These are phyloP conservation scores for Romanomermis culicivorax DNA, from an alignment of 2,888 invertebrate genomes.

Conservation along the genomic window DNA sequence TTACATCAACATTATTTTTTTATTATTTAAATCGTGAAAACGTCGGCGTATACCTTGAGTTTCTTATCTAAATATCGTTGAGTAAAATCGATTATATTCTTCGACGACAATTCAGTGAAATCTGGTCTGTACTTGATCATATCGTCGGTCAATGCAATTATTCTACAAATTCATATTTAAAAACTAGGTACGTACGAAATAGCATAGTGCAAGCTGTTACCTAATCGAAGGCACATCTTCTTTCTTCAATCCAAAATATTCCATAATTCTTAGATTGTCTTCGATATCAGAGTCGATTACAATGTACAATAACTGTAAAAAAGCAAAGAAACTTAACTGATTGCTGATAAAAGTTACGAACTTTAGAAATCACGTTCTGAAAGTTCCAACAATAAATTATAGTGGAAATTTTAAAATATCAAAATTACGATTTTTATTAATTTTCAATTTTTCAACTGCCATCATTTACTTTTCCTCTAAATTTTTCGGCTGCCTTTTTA, in stretches of 20 bases:
- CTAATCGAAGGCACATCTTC: constrained; percentile 40
- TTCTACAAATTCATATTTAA: too few species aligned
- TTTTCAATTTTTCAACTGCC: neutral
- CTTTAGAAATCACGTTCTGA: too few species aligned
- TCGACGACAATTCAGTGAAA: constrained; percentile 42
- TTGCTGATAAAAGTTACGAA: too few species aligned
- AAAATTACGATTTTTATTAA: neutral
- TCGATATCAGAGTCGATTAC: constrained; percentile 81
- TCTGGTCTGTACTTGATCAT: constrained; percentile 91
- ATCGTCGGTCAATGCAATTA: constrained; percentile 83
- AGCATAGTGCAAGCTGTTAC: constrained; percentile 4
- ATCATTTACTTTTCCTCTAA: constrained; percentile 58
- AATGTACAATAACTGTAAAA: constrained; percentile 57
- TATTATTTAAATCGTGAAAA: too few species aligned
- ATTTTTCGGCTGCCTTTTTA: constrained; percentile 61
- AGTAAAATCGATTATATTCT: constrained; percentile 54
- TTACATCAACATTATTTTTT: too few species aligned
- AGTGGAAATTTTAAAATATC: neutral
- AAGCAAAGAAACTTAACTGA: constrained; percentile 2
- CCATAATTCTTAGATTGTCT: constrained; percentile 86
- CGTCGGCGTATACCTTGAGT: constrained; percentile 51
- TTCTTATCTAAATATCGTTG: constrained; percentile 69
- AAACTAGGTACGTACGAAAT: neutral
- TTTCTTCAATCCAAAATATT: constrained; percentile 95
- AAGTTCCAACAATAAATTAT: too few species aligned